Evolutionary conservation across 2,797 vertebrate species (phyloP), one percentile per base, ranked within the genome.

Genomic region (Enteromius thamalakanensis): DNA sequence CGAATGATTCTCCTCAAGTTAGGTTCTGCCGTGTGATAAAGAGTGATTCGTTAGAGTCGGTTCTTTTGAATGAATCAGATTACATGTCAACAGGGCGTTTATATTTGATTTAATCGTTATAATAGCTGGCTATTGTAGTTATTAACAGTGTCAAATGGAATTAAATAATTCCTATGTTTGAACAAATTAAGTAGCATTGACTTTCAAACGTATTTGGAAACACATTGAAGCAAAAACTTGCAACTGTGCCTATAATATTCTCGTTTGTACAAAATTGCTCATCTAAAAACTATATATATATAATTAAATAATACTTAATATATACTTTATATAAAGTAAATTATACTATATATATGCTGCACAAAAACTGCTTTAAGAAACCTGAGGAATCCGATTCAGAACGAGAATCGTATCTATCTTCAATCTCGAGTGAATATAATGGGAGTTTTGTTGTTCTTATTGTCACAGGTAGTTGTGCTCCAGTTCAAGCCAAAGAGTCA

Each of bases 401-500:
- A 51, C 51, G 6, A 53, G 51, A 53, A 53, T 53, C 19, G 51
- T 8, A 7, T 17, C 49, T 2, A 51, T 51, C 74, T 40, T 17
- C 12, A 26, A 26, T 19, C 37, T 17, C 0, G 7, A 76, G 12
- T n/a, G 14, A 75, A 64, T 29, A 21, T 23, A 29, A 60, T 72
- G n/a, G 29, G 4, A 8, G 3, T 84, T 49, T 17, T n/a, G 29
- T 45, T 71, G 40, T 58, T 69, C 11, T 49, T 53, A 17, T 58
- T 3, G 8, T 17, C 10, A 21, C 71, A 94, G 93, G 91, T 7
- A 51, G 84, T 3, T 32, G 79, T 55, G 45, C 79, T 78, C 84
- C 92, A 0, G 68, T 82, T 34, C 29, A 81, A 2, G 83, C 80
- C 1, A 93, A 92, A 62, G 96, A 99, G 82, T 80, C 81, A 0